Conservation (phyloP, 2,113 vertebrate species). For the Rhombomys opimus region DNA sequence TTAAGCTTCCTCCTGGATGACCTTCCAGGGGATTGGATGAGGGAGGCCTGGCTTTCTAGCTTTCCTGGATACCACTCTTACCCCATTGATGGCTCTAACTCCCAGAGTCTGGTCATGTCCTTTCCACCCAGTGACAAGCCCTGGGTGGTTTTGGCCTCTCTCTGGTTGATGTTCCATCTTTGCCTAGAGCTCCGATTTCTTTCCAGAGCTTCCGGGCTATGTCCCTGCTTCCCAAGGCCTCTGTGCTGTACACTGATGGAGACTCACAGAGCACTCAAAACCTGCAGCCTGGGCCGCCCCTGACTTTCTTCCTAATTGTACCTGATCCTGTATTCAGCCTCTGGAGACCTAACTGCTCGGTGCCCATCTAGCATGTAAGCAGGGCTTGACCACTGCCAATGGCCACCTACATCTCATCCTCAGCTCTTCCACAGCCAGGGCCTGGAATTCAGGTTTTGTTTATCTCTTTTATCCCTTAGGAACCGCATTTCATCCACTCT, state of each 20-base stretch:
- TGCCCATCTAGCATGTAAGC: neutral
- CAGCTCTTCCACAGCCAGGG: no score
- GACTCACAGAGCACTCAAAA: neutral
- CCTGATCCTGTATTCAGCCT: neutral
- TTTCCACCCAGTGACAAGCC: neutral
- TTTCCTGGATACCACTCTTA: rapidly evolving
- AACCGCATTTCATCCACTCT: rapidly evolving
- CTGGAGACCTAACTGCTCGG: neutral
- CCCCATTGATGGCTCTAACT: neutral
- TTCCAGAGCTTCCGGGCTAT: neutral
- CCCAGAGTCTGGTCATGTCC: neutral
- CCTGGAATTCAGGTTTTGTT: neutral
- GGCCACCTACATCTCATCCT: no score
- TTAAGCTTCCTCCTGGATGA: neutral
- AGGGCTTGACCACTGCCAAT: no score
- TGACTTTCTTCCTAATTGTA: neutral
- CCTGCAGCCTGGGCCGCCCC: neutral
- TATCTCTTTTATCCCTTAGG: rapidly evolving
- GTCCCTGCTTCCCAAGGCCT: no score
- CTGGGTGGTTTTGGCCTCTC: neutral
- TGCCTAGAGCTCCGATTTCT: neutral
- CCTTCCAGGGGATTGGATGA: rapidly evolving
- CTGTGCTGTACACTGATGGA: neutral
- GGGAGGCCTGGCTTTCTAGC: neutral
- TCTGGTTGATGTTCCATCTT: neutral